Base-by-base conservation (phyloP, 1,140 invertebrate genomes). In the Bradynema listronoti region DNA sequence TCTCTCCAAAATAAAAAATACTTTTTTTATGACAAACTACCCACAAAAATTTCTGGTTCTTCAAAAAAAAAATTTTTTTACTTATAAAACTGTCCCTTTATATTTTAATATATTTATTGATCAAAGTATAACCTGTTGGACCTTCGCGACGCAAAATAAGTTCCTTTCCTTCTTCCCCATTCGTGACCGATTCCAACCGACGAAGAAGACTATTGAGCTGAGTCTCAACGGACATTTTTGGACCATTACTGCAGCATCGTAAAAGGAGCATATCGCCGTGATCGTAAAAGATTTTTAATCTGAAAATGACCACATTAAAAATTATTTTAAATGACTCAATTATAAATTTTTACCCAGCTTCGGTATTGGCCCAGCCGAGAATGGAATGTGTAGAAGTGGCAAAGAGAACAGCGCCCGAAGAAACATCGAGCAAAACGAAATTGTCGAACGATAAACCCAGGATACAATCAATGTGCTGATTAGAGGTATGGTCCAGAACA, bases 361-460 rank as follows among this genome's bases (percentile, higher is more conserved):
- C 74, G 9, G 64, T 64, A 19, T 56, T 67, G 4, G 86, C 84
- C 87, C 87, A 88, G n/a, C 87, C 87, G 16, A 95, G 83, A 46
- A 95, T 84, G 25, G 86, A 85, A 66, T 85, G 85, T 67, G 87
- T 89, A 0, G 90, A 88, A 16, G 88, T 84, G 9, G 88, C 88
- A 68, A 92, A 90, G 7, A 93, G 84, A 25, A 90, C 87, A 78
- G 90, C 87, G 53, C 87, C 83, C 0, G 86, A 85, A 9, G 67
- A 68, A 72, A 90, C 86, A 78, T 94, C 90, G 41, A 94, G 84
- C 9, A 94, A 79, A 24, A 92, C 88, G 43, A 94, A 81, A 0
- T 86, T 87, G 72, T 93, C 90, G 7, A 86, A 83, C 19, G 89
- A 91, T 55, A 95, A 86, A 0, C 87, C 91, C 54, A 94, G 81